phyloP scores from a whole-genome alignment of 2,113 vertebrate genomes.

The Genyomyrus donnyi region DNA sequence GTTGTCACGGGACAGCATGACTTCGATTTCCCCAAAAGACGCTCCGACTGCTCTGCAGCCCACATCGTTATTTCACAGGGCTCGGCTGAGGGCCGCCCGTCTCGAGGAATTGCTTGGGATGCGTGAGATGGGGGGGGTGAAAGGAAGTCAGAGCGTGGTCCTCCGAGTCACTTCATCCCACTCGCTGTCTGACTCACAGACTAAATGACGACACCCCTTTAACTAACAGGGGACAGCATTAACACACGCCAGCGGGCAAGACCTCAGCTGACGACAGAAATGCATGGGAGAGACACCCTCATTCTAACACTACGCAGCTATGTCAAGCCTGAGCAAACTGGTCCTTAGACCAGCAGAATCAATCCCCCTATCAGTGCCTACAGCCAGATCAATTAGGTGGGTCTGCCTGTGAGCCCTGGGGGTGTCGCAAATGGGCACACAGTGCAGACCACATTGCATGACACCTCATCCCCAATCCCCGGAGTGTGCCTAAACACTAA shows the following conservation, averaged over 20 bases:
- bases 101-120: not conserved
- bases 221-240: not conserved
- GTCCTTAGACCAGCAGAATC: not conserved
- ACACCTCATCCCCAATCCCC: not conserved
- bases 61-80: not conserved
- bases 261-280: not conserved
- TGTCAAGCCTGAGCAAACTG: not conserved
- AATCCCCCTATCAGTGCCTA: not conserved
- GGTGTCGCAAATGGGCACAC: not conserved
- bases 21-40: constrained; percentile 5
- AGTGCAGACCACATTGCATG: not conserved
- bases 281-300: not conserved
- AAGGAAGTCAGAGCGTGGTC: not conserved
- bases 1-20: not conserved
- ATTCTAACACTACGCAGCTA: not conserved
- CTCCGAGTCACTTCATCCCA: not conserved
- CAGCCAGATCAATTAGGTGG: not conserved
- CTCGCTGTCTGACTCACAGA: not conserved
- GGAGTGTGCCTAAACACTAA: not conserved
- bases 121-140: not conserved
- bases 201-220: not conserved
- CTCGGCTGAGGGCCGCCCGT: not conserved
- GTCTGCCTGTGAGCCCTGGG: not conserved
- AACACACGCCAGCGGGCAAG: not conserved
- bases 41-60: not conserved